Evolutionary conservation across 53 echinoderm and acorn worm genomes (phyloP).

Genomic region (Henricia sp.): DNA sequence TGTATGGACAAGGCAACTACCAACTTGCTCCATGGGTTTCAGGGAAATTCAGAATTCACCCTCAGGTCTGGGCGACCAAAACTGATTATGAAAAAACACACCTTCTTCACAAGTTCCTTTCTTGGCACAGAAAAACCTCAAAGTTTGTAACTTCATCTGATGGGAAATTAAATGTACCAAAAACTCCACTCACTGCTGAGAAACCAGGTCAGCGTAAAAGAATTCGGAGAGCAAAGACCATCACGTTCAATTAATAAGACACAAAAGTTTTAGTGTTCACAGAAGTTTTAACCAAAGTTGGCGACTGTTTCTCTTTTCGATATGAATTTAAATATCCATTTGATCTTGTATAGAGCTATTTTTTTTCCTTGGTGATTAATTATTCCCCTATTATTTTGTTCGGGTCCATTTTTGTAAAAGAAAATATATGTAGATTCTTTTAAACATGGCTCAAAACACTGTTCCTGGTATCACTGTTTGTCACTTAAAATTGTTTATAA

Average conservation of each 20-base stretch:
- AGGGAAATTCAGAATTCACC: constrained; percentile 4
- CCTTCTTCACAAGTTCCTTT: constrained; percentile 3
- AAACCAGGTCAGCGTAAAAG: constrained; percentile 8
- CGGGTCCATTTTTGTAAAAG: too few relatives aligned
- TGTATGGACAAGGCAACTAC: not conserved
- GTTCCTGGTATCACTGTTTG: too few relatives aligned
- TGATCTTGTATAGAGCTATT: too few relatives aligned
- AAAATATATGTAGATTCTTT: too few relatives aligned
- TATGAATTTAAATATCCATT: too few relatives aligned
- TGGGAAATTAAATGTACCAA: not conserved
- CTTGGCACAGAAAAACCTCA: not conserved
- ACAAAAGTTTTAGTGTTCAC: too few relatives aligned
- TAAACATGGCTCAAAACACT: too few relatives aligned
- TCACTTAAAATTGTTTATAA: too few relatives aligned
- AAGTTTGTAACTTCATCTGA: not conserved
- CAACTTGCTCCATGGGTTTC: constrained; percentile 3
- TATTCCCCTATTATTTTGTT: too few relatives aligned
- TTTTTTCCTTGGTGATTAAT: too few relatives aligned
- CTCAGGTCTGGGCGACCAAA: constrained; percentile 12
- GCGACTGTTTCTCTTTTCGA: too few relatives aligned
- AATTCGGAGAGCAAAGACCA: not conserved
- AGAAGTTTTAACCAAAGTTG: too few relatives aligned
- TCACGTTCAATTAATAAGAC: constrained; percentile 19
- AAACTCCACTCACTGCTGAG: constrained; percentile 20
- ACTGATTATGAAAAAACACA: not conserved